These are phyloP conservation scores for Notoglanidium macrostoma DNA, from an alignment of 2,797 vertebrate genomes.

Conservation along the genomic window DNA sequence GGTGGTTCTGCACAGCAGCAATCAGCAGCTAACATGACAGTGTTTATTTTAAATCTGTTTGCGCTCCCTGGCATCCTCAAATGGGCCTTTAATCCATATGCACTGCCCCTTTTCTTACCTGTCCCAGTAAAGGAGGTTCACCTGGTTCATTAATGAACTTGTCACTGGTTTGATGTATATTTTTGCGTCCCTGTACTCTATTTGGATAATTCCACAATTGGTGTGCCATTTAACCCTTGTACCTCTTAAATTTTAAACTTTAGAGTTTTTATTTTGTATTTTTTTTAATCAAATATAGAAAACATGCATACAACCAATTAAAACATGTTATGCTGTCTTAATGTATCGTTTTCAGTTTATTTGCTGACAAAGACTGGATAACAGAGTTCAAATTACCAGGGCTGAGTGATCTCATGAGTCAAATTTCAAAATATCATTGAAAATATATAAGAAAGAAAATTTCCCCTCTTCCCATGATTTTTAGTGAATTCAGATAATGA, in stretches of 20 bases:
- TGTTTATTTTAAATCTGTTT: constrained; percentile 2
- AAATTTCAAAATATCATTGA: neutral
- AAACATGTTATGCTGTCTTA: neutral
- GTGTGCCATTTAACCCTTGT: neutral
- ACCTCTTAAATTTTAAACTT: neutral
- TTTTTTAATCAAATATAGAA: neutral
- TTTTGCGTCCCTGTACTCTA: neutral
- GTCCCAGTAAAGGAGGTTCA: neutral
- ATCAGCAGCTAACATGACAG: neutral
- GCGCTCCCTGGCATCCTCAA: neutral
- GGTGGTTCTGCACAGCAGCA: constrained; percentile 1
- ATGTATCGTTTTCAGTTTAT: neutral
- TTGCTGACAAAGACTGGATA: neutral
- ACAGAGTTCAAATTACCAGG: neutral
- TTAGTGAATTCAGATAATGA: neutral
- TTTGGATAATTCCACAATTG: neutral
- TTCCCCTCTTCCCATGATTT: neutral
- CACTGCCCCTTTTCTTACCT: neutral
- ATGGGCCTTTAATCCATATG: neutral
- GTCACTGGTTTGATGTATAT: neutral
- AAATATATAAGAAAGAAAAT: neutral
- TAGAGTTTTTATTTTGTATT: neutral
- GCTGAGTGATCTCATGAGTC: neutral
- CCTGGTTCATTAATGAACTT: neutral
- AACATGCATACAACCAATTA: neutral